A percentile compares a stretch with the other conserved stretches of the same genome.
Conservation (phyloP, 35 echinoderm and acorn worm genomes). For the Ophioderma brevispina region DNA sequence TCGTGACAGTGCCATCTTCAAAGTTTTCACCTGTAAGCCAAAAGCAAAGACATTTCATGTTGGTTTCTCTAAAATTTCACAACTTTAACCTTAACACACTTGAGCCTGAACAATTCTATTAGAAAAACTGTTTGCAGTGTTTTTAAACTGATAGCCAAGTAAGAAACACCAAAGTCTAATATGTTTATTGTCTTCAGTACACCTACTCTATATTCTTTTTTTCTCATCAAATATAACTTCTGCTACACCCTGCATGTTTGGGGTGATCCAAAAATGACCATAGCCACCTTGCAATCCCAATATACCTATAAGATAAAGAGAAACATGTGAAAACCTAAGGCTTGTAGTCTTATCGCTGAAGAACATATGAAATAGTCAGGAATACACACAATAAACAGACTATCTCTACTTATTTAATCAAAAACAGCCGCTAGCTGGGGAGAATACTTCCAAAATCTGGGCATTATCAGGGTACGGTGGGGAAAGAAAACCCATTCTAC, state of each 20-base stretch:
- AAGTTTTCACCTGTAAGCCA: conserved; percentile 50
- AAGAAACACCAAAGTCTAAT: background rate
- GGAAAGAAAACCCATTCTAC: no score
- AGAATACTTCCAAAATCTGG: no score
- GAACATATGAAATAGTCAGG: no score
- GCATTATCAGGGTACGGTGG: no score
- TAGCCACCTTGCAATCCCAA: conserved; percentile 84
- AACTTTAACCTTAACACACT: background rate
- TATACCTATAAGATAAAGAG: conserved; percentile 61
- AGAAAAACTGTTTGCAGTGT: background rate
- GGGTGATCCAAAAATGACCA: conserved; percentile 78
- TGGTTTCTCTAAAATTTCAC: background rate
- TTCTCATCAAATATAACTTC: conserved; percentile 85
- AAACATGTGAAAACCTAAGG: no score
- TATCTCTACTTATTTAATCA: no score
- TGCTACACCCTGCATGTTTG: conserved; percentile 63
- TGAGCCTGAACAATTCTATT: background rate
- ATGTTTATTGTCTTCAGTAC: background rate
- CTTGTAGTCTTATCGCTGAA: no score
- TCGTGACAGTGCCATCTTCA: conserved; percentile 70
- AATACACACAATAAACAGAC: no score
- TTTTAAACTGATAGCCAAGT: background rate
- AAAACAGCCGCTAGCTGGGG: no score
- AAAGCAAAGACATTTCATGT: background rate
- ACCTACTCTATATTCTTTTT: conserved; percentile 86